Conservation (phyloP, 2,113 vertebrate species). For the Charina bottae region DNA sequence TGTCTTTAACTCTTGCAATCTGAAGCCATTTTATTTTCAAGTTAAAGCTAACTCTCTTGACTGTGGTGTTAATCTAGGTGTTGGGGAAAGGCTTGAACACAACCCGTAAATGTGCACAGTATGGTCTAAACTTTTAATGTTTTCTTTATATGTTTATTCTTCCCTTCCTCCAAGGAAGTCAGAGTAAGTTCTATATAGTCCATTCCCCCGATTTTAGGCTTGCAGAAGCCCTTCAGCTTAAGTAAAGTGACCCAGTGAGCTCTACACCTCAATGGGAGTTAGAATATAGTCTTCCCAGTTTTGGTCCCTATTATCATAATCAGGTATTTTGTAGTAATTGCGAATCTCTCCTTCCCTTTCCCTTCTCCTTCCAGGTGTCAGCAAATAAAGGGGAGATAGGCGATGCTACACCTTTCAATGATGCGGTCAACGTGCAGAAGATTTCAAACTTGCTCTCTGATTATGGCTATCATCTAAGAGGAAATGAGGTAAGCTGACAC, state of each 20-base stretch:
- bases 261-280: neutral
- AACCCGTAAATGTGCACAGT: neutral
- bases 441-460: constrained; percentile 96
- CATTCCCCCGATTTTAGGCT: neutral
- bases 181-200: neutral
- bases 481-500: constrained; percentile 88
- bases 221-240: neutral
- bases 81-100: neutral
- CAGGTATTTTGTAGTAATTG: neutral
- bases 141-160: neutral
- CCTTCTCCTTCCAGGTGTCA: constrained; percentile 81
- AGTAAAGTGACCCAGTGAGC: neutral
- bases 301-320: no score
- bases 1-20: neutral
- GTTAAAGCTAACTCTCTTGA: neutral
- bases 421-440: constrained; percentile 97
- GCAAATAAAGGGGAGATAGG: constrained; percentile 99
- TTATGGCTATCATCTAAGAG: constrained; percentile 97
- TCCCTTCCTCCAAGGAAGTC: neutral
- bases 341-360: constrained; percentile 20
- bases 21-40: neutral
- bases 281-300: neutral
- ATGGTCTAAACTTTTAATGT: neutral
- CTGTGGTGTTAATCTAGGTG: neutral
- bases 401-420: constrained; percentile 96